Evolutionary conservation across 2,888 invertebrate genomes (phyloP), one percentile per base, ranked within the genome.

Genomic region (Gandaritis pyraliata): DNA sequence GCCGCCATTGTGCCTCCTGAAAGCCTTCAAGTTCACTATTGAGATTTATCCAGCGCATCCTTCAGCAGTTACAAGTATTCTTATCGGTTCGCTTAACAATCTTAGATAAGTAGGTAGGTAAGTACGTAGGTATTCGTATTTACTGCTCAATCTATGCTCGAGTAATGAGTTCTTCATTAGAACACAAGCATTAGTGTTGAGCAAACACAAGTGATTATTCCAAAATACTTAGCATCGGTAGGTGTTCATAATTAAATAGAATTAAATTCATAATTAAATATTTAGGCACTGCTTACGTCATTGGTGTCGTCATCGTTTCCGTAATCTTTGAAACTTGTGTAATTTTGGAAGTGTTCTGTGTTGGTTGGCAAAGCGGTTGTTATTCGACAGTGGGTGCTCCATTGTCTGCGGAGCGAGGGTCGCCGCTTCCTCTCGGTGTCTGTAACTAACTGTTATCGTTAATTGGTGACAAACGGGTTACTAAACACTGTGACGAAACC

Each of bases 401-500:
- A 69, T 69, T 69, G 69, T 69, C 57, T 43, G 15, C 11, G 46
- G 41, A 36, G 56, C 49, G 58, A 58, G 64, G 69, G 69, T 64
- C 69, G 60, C 45, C 62, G 57, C 63, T 73, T 73, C 74, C 73
- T 74, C 51, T 49, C 11, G 49, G 43, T 30, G 58, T 39, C 51
- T 18, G 59, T 46, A 53, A 55, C 58, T 58, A 48, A 61, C 64
- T 61, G 67, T 61, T 61, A 53, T 58, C 50, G 66, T 51, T 69
- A 65, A 64, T 64, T 53, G 64, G 58, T 58, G 63, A 69, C 65
- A 67, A 64, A 59, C 54, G 58, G 47, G 58, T 54, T 58, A 59
- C 61, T 59, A 55, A 61, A 53, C 58, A 58, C 58, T 47, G 51
- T 58, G 46, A 48, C 61, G 43, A 47, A 61, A 61, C 54, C 61